Base-by-base conservation (phyloP, 2,888 invertebrate genomes). In the Lepidocyrtinus sp. region DNA sequence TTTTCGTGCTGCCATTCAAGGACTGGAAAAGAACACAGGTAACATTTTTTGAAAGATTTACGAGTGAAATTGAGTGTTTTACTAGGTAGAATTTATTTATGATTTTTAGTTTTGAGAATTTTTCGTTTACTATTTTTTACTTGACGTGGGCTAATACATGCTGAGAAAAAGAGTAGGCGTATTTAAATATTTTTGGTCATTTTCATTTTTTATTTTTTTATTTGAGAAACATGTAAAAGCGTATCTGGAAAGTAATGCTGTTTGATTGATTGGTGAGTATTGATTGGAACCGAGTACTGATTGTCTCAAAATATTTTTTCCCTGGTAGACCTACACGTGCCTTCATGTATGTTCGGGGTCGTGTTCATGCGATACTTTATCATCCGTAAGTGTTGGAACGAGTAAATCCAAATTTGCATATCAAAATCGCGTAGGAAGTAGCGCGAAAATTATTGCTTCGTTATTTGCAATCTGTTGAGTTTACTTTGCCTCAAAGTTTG, bases 291-390 rank as follows among this genome's bases (percentile, higher is more conserved):
- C 19, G 25, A 59, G 22, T 25, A n/a, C 22, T 12, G 21, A 50
- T 1, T 50, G 50, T 50, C 17, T 50, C n/a, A n/a, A n/a, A n/a
- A n/a, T 50, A 50, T 50, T 59, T 22, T 59, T 71, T 70, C 76
- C 25, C 73, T 91, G 91, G 90, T 94, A 96, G 96, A 95, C 94
- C 86, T 96, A 96, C 91, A 95, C 95, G 88, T 94, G 95, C 89
- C 92, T 96, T 87, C 95, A 96, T 90, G 95, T 95, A 89, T 96
- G 95, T 78, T 78, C 82, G 81, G 82, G 83, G 83, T 86, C 84
- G 75, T 86, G 85, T 76, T 70, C 45, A 50, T 85, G 85, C 82
- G 85, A 86, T 78, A 78, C 86, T 59, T 81, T 84, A 45, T 55
- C 77, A 63, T 59, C 59, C 59, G 85, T 85, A 85, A 85, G 87